Percentiles rank a stretch among this genome's conserved stretches.
These are phyloP conservation scores for Cheirogaleus major DNA, from an alignment of 2,797 vertebrate species.

Conservation along the genomic window DNA sequence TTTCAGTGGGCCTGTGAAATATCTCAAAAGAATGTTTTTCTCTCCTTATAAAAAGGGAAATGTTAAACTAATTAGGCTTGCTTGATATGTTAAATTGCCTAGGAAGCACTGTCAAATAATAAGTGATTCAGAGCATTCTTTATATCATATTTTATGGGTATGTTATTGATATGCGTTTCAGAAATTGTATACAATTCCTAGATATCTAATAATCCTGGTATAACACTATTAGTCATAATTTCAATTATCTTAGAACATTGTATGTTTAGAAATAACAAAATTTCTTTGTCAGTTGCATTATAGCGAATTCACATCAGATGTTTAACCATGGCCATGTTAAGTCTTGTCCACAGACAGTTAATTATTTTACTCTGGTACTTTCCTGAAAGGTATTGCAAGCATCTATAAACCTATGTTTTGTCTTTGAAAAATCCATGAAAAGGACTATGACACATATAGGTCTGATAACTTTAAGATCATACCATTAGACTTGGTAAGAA, in stretches of 20 bases:
- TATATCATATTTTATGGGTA: neutral
- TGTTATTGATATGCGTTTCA: neutral
- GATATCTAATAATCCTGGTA: neutral
- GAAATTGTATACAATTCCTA: neutral
- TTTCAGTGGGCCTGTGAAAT: neutral
- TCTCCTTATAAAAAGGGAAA: neutral
- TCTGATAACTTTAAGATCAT: neutral
- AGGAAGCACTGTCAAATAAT: neutral
- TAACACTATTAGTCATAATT: neutral
- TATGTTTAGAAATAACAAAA: neutral
- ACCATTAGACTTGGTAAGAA: neutral
- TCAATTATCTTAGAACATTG: neutral
- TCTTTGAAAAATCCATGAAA: neutral
- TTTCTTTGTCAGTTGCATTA: neutral
- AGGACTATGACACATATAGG: neutral
- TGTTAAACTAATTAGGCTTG: neutral
- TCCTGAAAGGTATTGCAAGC: neutral
- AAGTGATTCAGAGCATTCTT: neutral
- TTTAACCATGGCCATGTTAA: neutral
- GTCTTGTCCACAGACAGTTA: neutral
- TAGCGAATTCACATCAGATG: neutral
- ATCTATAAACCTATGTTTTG: neutral
- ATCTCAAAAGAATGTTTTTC: neutral
- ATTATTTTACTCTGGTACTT: neutral
- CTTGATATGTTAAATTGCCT: neutral